Conservation (phyloP, 2,113 vertebrate genomes). For the Peromyscus polionotus region DNA sequence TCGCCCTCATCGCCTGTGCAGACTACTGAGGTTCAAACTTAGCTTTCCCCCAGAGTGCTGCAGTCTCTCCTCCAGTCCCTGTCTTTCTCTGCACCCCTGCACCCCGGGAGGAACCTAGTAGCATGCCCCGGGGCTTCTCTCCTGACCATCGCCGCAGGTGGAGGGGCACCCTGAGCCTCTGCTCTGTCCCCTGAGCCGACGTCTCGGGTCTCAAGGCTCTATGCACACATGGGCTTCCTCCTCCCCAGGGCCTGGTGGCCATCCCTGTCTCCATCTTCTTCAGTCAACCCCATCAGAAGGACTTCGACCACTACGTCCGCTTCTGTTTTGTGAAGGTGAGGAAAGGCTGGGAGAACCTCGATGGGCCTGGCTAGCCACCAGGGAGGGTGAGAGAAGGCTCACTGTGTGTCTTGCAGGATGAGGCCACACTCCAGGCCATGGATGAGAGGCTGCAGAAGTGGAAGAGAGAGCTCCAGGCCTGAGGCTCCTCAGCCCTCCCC, state of each 20-base stretch:
- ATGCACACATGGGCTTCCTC: rapidly evolving
- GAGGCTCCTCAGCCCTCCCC: neutral
- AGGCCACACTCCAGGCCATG: conserved; percentile 93
- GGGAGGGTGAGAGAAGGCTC: neutral
- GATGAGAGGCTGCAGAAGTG: conserved; percentile 92
- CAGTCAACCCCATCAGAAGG: conserved; percentile 89
- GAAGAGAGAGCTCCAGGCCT: conserved; percentile 83
- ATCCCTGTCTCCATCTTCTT: conserved; percentile 95
- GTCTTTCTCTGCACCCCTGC: neutral
- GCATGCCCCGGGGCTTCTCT: rapidly evolving
- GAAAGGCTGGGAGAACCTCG: neutral
- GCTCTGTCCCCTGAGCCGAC: neutral
- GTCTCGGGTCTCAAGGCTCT: neutral
- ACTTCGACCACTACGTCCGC: conserved; percentile 93
- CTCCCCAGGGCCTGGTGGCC: conserved; percentile 91
- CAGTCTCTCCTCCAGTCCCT: neutral
- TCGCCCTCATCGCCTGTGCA: no score
- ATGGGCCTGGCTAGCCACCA: neutral
- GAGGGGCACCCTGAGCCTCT: neutral
- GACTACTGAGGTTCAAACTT: neutral
- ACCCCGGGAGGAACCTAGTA: neutral
- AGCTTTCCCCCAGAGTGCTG: neutral
- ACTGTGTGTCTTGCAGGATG: conserved; percentile 87
- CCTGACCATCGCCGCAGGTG: neutral
- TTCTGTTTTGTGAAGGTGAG: conserved; percentile 97